A percentile compares a stretch with the other conserved stretches of the same genome.
phyloP scores from a whole-genome alignment of 2,797 vertebrate genomes.

The Pempheris klunzingeri region DNA sequence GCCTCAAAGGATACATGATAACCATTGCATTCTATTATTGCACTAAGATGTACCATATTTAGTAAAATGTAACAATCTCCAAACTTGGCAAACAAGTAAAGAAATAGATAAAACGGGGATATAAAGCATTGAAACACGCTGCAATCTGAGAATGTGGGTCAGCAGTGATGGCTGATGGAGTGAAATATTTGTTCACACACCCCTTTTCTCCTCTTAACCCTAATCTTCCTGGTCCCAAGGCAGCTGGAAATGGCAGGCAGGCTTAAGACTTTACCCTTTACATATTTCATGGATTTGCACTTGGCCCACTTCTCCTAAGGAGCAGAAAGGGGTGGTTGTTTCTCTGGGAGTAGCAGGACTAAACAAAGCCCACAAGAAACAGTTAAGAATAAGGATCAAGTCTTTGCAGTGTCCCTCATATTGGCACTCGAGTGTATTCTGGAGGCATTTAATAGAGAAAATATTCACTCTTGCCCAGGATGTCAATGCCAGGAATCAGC shows the following conservation, averaged over 20 bases:
- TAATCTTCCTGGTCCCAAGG: constrained; percentile 57
- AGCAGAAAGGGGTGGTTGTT: constrained; percentile 48
- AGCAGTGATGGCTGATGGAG: constrained; percentile 43
- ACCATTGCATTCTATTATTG: not conserved
- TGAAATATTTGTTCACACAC: constrained; percentile 50
- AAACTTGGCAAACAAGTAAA: not conserved
- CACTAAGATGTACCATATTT: not conserved
- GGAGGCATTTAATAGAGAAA: not conserved
- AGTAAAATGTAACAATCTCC: not conserved
- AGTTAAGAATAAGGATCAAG: constrained; percentile 4
- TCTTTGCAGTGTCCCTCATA: not conserved
- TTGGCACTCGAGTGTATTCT: constrained; percentile 9
- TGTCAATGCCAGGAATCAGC: constrained; percentile 2
- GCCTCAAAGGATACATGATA: not conserved
- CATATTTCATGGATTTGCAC: constrained; percentile 80
- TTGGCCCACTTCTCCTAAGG: constrained; percentile 61
- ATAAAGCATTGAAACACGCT: constrained; percentile 13
- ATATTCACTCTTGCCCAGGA: not conserved
- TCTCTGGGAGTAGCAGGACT: constrained; percentile 15
- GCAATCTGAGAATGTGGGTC: constrained; percentile 73
- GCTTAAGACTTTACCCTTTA: constrained; percentile 66
- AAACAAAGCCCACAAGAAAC: constrained; percentile 44
- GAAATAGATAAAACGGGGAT: not conserved
- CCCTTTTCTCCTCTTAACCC: constrained; percentile 52
- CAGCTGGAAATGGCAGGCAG: constrained; percentile 51